phyloP scores from a whole-genome alignment of 2,113 vertebrate species.

The Tringa solitaria region DNA sequence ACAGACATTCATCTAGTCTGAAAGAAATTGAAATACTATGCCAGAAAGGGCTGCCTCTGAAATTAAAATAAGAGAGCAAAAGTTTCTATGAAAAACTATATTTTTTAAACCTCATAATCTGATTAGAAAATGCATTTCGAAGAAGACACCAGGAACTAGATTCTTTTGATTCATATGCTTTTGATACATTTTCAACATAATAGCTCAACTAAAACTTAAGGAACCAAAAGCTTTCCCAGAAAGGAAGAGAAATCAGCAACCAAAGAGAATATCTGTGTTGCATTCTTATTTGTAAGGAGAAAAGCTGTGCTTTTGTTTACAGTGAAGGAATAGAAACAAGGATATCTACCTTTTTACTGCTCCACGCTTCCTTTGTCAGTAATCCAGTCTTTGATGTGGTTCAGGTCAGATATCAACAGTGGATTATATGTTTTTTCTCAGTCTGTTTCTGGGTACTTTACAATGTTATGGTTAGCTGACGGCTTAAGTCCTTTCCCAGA shows the following conservation, averaged over 20 bases:
- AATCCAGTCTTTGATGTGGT: not conserved
- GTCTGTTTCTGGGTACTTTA: not conserved
- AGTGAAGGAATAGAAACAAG: not conserved
- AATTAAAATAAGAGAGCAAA: not conserved
- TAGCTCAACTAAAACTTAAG: not conserved
- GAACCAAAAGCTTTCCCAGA: not conserved
- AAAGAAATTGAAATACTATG: not conserved
- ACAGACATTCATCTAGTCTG: not conserved
- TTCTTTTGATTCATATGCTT: not conserved
- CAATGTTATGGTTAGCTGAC: not conserved
- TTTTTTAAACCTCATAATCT: not conserved
- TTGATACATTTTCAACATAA: not conserved
- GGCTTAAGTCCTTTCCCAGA: not conserved
- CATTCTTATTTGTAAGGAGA: not conserved
- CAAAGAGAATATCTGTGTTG: not conserved
- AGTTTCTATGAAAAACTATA: not conserved
- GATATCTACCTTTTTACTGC: not conserved
- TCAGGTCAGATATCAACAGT: not conserved
- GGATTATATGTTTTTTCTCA: not conserved
- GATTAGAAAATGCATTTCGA: not conserved
- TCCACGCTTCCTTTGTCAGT: not conserved
- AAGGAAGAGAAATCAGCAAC: not conserved
- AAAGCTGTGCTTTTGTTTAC: not conserved
- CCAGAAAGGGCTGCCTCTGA: not conserved
- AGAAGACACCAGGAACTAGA: not conserved